phyloP scores from a whole-genome alignment of 2,797 vertebrate genomes.

The Pangasius mekongensis region DNA sequence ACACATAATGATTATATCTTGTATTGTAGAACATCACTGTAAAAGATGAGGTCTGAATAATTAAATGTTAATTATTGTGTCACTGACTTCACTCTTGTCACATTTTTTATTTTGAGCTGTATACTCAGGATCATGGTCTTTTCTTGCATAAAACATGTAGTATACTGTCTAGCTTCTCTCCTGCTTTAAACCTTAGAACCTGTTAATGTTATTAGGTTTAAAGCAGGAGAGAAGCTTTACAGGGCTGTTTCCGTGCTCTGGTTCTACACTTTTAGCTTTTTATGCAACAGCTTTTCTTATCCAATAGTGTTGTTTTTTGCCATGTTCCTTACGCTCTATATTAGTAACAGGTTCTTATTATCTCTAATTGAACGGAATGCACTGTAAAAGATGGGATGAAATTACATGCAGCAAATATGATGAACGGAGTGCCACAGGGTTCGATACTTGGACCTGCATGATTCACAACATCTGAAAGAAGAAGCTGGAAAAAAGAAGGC shows the following conservation, averaged over 20 bases:
- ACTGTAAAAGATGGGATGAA: neutral
- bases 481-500: neutral
- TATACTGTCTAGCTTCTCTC: neutral
- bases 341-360: neutral
- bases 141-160: neutral
- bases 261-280: neutral
- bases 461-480: neutral
- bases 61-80: neutral
- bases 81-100: neutral
- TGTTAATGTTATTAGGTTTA: neutral
- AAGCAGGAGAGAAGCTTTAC: neutral
- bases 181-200: neutral
- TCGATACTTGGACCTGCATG: neutral
- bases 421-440: neutral
- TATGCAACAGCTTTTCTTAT: neutral
- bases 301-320: neutral
- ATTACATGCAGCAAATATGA: neutral
- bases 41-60: neutral
- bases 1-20: neutral
- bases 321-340: neutral
- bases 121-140: neutral
- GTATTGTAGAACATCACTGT: neutral
- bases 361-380: neutral
- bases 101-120: neutral
- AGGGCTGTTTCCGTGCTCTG: neutral